Evolutionary conservation across 1,140 invertebrate genomes (phyloP).

Genomic region (Diachasma alloeum): DNA sequence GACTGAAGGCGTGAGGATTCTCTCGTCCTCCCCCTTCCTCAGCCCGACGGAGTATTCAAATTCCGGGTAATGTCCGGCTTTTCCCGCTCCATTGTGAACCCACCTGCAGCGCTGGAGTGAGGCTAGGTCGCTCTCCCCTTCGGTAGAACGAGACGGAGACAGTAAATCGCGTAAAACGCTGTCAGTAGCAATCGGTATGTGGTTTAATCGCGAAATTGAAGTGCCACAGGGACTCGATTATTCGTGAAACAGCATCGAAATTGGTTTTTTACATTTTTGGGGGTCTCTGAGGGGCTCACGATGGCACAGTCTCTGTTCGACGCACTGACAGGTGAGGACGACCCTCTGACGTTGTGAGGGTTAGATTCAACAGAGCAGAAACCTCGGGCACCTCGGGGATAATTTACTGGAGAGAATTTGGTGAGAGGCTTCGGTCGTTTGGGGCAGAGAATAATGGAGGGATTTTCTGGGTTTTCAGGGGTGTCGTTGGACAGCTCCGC

Average conservation of each 20-base stretch:
- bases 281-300: slow-evolving; percentile 19
- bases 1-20: too few relatives aligned
- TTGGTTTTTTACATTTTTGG: background rate
- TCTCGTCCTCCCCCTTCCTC: too few relatives aligned
- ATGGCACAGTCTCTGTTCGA: slow-evolving; percentile 61
- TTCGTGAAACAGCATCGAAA: background rate
- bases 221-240: background rate
- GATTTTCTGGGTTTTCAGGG: slow-evolving; percentile 41
- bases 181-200: background rate
- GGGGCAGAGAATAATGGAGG: slow-evolving; percentile 2
- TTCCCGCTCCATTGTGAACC: too few relatives aligned
- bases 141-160: too few relatives aligned
- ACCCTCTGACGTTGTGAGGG: slow-evolving; percentile 27
- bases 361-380: slow-evolving; percentile 23
- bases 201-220: background rate
- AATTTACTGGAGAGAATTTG: background rate
- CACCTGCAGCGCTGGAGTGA: too few relatives aligned
- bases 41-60: too few relatives aligned
- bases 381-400: background rate
- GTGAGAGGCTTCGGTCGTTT: too few relatives aligned
- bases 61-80: too few relatives aligned
- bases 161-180: too few relatives aligned
- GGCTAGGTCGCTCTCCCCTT: too few relatives aligned
- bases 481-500: slow-evolving; percentile 57
- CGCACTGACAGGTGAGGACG: slow-evolving; percentile 54